Conservation (phyloP, 2,888 invertebrate species). For the Alloplasta piceator region DNA sequence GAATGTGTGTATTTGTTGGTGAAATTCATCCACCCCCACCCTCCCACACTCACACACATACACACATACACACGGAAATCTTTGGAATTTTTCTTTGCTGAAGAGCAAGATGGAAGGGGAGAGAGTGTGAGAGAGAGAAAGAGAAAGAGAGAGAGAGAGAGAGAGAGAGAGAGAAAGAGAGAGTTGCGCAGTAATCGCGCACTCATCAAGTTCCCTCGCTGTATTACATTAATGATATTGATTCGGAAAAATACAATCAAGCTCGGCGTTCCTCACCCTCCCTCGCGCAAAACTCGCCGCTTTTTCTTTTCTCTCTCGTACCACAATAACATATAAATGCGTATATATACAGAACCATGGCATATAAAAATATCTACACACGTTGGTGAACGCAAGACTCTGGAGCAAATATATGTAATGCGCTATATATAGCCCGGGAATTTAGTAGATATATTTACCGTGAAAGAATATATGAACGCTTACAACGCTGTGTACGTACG, state of each 20-base stretch:
- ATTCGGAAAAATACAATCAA: slow-evolving; percentile 80
- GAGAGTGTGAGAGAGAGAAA: no score
- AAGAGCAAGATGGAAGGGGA: slow-evolving; percentile 22
- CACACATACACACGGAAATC: not conserved
- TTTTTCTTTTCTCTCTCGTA: slow-evolving; percentile 47
- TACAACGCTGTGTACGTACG: slow-evolving; percentile 27
- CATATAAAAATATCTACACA: slow-evolving; percentile 8
- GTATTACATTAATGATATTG: slow-evolving; percentile 82
- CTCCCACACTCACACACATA: no score
- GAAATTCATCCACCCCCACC: not conserved
- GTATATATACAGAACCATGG: slow-evolving; percentile 9
- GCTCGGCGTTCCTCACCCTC: slow-evolving; percentile 62
- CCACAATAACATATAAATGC: slow-evolving; percentile 24
- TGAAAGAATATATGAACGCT: slow-evolving; percentile 23
- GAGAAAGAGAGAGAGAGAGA: slow-evolving; percentile 28
- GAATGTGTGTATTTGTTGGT: slow-evolving; percentile 4
- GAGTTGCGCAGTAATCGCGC: slow-evolving; percentile 70
- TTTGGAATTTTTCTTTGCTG: slow-evolving; percentile 47
- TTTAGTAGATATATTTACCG: not conserved
- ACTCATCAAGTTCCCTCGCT: slow-evolving; percentile 79
- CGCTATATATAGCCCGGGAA: not conserved
- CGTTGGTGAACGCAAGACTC: not conserved
- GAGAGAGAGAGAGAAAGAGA: slow-evolving; percentile 46
- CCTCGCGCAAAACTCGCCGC: slow-evolving; percentile 24
- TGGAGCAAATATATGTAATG: not conserved